Base-by-base conservation (phyloP, 2,113 vertebrate species). In the Chionodraco myersi region DNA sequence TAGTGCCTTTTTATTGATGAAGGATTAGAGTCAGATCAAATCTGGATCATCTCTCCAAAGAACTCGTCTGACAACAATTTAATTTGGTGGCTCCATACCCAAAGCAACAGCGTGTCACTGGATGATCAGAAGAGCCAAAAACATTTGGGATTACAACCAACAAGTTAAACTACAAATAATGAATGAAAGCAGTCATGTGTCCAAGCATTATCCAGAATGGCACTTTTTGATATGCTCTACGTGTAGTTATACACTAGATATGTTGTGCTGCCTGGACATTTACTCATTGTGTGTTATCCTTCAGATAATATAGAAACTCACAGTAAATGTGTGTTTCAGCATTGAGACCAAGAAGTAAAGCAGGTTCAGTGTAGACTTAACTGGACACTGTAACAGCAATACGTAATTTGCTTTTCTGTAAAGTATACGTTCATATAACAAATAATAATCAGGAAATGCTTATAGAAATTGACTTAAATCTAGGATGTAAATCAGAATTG, bases 371-470 rank as follows among this genome's bases (percentile, higher is more conserved):
- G 58, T 65, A 53, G 30, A 30, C 30, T 30, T 26, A 10, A 10
- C 2, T 44, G 73, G 15, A 66, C 45, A 51, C 34, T 59, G 56
- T 18, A 66, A 30, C 44, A 66, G 2, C 47, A 14, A 67, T 6
- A 65, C 7, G 7, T 68, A 36, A 1, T 76, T 60, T 73, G 60
- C 10, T 52, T 69, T 58, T 14, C 64, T 72, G 70, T 59, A 13
- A n/a, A 47, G 68, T 77, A 63, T 54, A 36, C 63, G 11, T 62
- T 67, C 10, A 72, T 8, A 70, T 58, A n/a, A 47, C 61, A 67
- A 44, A 18, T 30, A 41, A 41, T 41, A 41, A 41, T 41, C 1
- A 16, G 26, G 26, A 67, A 67, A 56, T 49, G 34, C 10, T 21
- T 48, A 68, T 34, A 53, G 21, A 30, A 0, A 30, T 30, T 30